phyloP scores from a whole-genome alignment of 2,888 invertebrate species.

The Cantharis flavilabris region DNA sequence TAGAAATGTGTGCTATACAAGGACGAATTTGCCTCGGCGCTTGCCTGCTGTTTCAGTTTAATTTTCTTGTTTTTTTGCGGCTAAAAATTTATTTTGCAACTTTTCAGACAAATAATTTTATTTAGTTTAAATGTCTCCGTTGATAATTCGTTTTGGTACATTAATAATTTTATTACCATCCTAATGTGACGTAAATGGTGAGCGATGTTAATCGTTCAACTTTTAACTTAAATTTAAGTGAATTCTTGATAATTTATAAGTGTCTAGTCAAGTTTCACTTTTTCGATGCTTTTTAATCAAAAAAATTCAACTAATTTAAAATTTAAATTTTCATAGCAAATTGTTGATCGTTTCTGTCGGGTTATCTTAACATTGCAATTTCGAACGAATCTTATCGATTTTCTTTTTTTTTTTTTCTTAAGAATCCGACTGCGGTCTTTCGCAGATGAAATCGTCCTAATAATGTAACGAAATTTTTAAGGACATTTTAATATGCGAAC shows the following conservation, averaged over 20 bases:
- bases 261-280: conserved; percentile 1
- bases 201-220: conserved; percentile 2
- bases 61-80: background rate
- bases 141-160: background rate
- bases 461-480: background rate
- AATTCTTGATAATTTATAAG: conserved; percentile 3
- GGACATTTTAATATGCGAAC: background rate
- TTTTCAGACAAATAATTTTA: background rate
- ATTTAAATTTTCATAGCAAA: background rate
- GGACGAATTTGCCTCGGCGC: conserved; percentile 22
- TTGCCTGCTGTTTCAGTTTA: conserved; percentile 17
- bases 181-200: conserved; percentile 1
- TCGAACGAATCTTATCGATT: background rate
- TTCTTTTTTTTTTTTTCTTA: background rate
- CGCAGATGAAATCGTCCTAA: background rate
- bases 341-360: background rate
- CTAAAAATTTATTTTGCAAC: background rate
- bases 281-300: background rate
- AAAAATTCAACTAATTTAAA: conserved; percentile 1
- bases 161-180: conserved; percentile 1
- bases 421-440: background rate
- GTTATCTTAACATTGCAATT: background rate
- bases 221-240: background rate
- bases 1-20: conserved; percentile 24
- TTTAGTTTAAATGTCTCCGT: background rate